Evolutionary conservation across 2,797 vertebrate genomes (phyloP).

Genomic region (Enteromius argenteus): DNA sequence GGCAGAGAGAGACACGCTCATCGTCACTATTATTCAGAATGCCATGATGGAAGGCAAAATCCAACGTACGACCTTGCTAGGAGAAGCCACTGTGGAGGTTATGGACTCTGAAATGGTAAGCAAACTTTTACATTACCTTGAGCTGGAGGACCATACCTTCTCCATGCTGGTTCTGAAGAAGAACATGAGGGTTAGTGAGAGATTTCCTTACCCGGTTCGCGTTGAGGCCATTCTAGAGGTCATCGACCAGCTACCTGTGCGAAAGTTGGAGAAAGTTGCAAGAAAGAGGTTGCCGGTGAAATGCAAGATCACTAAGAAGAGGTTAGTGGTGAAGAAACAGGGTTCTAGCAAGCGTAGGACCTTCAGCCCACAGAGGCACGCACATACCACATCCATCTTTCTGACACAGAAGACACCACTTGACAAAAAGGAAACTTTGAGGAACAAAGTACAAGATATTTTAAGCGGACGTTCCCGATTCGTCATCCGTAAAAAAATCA

Average conservation of each 20-base stretch:
- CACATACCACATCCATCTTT: constrained; percentile 65
- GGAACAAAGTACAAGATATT: constrained; percentile 79
- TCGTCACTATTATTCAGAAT: constrained; percentile 83
- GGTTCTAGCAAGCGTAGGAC: constrained; percentile 48
- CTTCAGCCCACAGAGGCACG: constrained; percentile 65
- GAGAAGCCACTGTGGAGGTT: constrained; percentile 73
- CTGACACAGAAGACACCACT: constrained; percentile 55
- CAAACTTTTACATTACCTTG: constrained; percentile 79
- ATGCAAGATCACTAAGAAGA: constrained; percentile 77
- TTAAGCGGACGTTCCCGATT: constrained; percentile 77
- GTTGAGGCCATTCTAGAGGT: constrained; percentile 79
- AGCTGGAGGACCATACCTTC: constrained; percentile 76
- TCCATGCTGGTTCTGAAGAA: constrained; percentile 83
- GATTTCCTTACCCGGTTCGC: constrained; percentile 81
- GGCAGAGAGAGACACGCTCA: constrained; percentile 81
- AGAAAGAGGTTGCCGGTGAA: constrained; percentile 73
- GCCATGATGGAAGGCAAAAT: constrained; percentile 85
- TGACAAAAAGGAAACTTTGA: constrained; percentile 76
- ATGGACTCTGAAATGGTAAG: constrained; percentile 78
- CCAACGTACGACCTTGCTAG: constrained; percentile 74
- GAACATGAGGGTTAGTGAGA: constrained; percentile 77
- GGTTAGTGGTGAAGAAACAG: constrained; percentile 69
- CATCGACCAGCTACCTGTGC: constrained; percentile 81
- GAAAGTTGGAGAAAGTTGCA: constrained; percentile 81
- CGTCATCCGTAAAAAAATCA: constrained; percentile 74